Evolutionary conservation across 1,140 invertebrate genomes (phyloP).

Genomic region (Brachionus sp.): DNA sequence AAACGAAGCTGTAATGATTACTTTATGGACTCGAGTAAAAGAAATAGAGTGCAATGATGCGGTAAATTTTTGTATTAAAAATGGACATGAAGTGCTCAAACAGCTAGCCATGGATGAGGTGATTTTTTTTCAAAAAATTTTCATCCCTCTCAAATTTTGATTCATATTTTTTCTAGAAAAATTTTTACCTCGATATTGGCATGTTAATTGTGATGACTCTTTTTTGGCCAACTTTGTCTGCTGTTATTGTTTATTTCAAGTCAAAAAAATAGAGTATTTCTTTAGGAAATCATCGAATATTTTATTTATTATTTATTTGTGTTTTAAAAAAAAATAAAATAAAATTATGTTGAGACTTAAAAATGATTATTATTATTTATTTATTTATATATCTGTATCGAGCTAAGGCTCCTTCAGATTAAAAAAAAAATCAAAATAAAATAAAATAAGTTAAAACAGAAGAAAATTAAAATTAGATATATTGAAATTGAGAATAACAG

Average conservation of each 20-base stretch:
- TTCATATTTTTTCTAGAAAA: neutral
- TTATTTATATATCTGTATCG: too few species aligned
- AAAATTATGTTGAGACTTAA: neutral
- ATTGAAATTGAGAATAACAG: too few species aligned
- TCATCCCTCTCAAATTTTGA: neutral
- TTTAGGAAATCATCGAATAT: conserved; percentile 15
- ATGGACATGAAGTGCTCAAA: conserved; percentile 34
- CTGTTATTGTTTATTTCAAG: conserved; percentile 22
- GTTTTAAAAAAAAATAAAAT: neutral
- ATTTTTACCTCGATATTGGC: conserved; percentile 7
- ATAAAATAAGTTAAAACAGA: too few species aligned
- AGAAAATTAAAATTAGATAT: too few species aligned
- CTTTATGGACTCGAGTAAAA: conserved; percentile 25
- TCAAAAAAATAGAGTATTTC: conserved; percentile 41
- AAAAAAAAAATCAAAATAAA: too few species aligned
- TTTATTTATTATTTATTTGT: neutral
- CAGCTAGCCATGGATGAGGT: conserved; percentile 25
- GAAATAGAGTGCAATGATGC: neutral
- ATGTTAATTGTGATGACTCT: neutral
- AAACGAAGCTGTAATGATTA: conserved; percentile 27
- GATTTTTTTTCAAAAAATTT: neutral
- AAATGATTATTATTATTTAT: neutral
- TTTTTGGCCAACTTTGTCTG: conserved; percentile 36
- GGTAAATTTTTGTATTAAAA: conserved; percentile 16
- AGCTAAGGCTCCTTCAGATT: too few species aligned